Conservation (phyloP, 2,797 vertebrate genomes). For the Manis crassicaudata region DNA sequence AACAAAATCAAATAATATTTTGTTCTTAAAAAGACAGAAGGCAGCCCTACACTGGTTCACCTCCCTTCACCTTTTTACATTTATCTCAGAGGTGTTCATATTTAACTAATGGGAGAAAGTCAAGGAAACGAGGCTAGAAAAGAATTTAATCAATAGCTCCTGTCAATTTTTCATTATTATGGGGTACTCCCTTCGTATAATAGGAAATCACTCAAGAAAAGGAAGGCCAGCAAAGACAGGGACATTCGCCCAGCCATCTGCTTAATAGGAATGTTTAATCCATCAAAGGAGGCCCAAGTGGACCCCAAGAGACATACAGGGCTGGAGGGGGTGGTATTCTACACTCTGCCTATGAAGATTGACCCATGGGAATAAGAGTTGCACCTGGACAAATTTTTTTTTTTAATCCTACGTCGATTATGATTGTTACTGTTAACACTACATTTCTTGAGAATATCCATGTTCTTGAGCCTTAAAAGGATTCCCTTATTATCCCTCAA, state of each 20-base stretch:
- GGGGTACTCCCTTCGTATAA: slow-evolving; percentile 79
- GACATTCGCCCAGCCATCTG: slow-evolving; percentile 64
- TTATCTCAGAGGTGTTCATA: slow-evolving; percentile 63
- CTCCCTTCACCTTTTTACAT: slow-evolving; percentile 39
- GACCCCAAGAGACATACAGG: not conserved
- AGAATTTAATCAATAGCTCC: slow-evolving; percentile 76
- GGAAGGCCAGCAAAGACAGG: slow-evolving; percentile 65
- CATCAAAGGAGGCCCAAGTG: slow-evolving; percentile 48
- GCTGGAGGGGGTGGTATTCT: not conserved
- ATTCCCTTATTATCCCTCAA: not conserved
- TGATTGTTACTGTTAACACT: not conserved
- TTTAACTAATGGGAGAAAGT: slow-evolving; percentile 71
- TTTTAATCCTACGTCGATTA: not conserved
- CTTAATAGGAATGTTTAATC: slow-evolving; percentile 76
- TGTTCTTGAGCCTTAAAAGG: not conserved
- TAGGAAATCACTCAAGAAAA: slow-evolving; percentile 81
- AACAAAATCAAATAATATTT: slow-evolving; percentile 51
- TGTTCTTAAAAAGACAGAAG: slow-evolving; percentile 44
- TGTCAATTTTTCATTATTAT: slow-evolving; percentile 82
- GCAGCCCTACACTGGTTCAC: not conserved
- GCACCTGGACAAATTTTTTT: not conserved
- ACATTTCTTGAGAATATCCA: not conserved
- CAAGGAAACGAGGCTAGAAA: slow-evolving; percentile 58
- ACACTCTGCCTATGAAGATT: not conserved
- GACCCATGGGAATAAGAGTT: not conserved